phyloP scores from a whole-genome alignment of 2,113 vertebrate genomes.

The Myrmecobius fasciatus region DNA sequence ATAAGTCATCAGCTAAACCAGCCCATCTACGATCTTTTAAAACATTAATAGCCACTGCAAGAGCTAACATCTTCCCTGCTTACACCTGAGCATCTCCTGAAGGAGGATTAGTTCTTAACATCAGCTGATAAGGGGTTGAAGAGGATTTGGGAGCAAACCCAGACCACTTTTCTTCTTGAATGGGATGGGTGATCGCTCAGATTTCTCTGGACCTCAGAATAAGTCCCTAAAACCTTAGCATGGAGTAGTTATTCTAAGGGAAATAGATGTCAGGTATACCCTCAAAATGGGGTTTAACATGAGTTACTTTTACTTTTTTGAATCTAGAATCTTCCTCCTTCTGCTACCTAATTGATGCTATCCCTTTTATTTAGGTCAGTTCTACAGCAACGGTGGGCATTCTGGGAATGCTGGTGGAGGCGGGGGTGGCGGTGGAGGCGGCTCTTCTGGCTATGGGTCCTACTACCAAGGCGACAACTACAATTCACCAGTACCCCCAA shows the following conservation, averaged over 20 bases:
- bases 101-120: slow-evolving; percentile 71
- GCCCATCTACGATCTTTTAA: slow-evolving; percentile 72
- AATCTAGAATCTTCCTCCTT: not conserved
- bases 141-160: slow-evolving; percentile 69
- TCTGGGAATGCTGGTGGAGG: slow-evolving; percentile 86
- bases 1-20: slow-evolving; percentile 70
- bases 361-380: slow-evolving; percentile 87
- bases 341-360: slow-evolving; percentile 33
- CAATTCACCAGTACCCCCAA: slow-evolving; percentile 80
- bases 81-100: slow-evolving; percentile 69
- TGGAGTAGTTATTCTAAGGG: not conserved
- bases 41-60: slow-evolving; percentile 73
- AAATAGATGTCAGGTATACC: not conserved
- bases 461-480: slow-evolving; percentile 91
- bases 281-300: not conserved
- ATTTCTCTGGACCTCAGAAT: not conserved
- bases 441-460: slow-evolving; percentile 88
- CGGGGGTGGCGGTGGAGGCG: slow-evolving; percentile 81
- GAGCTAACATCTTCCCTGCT: slow-evolving; percentile 49
- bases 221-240: not conserved
- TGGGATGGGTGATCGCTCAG: slow-evolving; percentile 9
- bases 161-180: slow-evolving; percentile 31
- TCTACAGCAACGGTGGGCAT: slow-evolving; percentile 94
- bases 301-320: not conserved
- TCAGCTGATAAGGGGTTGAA: slow-evolving; percentile 73